Conservation (phyloP, 2,113 vertebrate species). For the Cranoglanis bouderius region DNA sequence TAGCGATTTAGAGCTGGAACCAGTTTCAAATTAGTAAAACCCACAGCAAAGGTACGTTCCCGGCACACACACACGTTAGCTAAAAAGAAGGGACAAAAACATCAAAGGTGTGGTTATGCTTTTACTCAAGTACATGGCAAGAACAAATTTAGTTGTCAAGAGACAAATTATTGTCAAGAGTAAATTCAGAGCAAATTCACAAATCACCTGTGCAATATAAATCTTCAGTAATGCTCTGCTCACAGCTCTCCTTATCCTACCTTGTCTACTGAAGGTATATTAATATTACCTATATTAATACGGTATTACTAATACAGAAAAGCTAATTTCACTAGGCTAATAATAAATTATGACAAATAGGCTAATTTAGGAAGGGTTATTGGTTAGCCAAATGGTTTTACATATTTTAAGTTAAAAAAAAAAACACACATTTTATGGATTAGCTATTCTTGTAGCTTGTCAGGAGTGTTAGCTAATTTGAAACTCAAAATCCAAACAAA, state of each 20-base stretch:
- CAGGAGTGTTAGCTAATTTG: not conserved
- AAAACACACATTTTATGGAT: not conserved
- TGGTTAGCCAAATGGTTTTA: not conserved
- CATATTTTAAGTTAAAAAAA: not conserved
- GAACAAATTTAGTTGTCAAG: constrained; percentile 11
- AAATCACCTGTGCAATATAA: not conserved
- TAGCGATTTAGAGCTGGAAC: not conserved
- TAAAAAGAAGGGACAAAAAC: not conserved
- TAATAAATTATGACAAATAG: not conserved
- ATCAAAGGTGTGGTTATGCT: not conserved
- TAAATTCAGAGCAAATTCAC: not conserved
- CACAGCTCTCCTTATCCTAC: not conserved
- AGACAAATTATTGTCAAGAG: not conserved
- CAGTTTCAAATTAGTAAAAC: constrained; percentile 9
- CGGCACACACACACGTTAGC: not conserved
- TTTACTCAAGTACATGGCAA: not conserved
- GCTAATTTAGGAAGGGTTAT: not conserved
- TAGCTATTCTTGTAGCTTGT: not conserved
- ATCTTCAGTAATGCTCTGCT: not conserved
- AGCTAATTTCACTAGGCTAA: not conserved
- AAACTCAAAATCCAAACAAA: not conserved
- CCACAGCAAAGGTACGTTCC: not conserved
- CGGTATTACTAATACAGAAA: not conserved
- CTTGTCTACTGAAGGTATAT: not conserved
- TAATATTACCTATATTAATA: too few species aligned